phyloP scores from a whole-genome alignment of 2,797 vertebrate genomes.

The Parauchenoglanis punctatus region DNA sequence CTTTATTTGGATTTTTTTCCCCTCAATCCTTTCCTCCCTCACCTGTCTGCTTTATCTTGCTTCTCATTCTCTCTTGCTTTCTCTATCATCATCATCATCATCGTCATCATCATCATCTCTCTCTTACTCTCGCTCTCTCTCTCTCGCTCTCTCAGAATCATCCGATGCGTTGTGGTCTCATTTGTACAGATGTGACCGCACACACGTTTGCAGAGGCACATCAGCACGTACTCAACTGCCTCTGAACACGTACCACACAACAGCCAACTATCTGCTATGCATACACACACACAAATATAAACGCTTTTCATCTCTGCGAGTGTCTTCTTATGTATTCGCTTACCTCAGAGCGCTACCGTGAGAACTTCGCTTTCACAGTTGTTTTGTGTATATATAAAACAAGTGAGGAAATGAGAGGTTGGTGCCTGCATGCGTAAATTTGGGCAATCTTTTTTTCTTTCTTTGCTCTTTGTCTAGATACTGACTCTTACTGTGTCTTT shows the following conservation, averaged over 20 bases:
- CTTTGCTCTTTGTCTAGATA: neutral
- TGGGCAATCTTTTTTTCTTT: conserved; percentile 9
- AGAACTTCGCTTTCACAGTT: conserved; percentile 30
- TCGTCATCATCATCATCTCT: conserved; percentile 42
- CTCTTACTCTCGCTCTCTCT: conserved; percentile 58
- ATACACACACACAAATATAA: conserved; percentile 19
- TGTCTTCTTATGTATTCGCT: conserved; percentile 22
- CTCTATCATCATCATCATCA: conserved; percentile 49
- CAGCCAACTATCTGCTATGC: conserved; percentile 45
- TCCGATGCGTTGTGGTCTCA: conserved; percentile 67
- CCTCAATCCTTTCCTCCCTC: conserved; percentile 32
- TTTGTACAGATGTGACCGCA: conserved; percentile 59
- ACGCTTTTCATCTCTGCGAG: conserved; percentile 16
- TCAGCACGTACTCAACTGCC: conserved; percentile 71
- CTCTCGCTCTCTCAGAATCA: conserved; percentile 64
- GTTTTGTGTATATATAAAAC: neutral
- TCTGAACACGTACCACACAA: conserved; percentile 63
- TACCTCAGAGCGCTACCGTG: conserved; percentile 36
- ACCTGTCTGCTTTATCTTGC: conserved; percentile 25
- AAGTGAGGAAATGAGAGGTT: conserved; percentile 17
- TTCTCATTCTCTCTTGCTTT: neutral
- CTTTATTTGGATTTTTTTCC: conserved; percentile 47
- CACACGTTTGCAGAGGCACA: conserved; percentile 60
- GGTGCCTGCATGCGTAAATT: neutral
- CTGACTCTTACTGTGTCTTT: neutral